Percentiles rank a stretch among this genome's conserved stretches.
Evolutionary conservation across 2,113 vertebrate genomes (phyloP).

Genomic region (Monopterus albus): DNA sequence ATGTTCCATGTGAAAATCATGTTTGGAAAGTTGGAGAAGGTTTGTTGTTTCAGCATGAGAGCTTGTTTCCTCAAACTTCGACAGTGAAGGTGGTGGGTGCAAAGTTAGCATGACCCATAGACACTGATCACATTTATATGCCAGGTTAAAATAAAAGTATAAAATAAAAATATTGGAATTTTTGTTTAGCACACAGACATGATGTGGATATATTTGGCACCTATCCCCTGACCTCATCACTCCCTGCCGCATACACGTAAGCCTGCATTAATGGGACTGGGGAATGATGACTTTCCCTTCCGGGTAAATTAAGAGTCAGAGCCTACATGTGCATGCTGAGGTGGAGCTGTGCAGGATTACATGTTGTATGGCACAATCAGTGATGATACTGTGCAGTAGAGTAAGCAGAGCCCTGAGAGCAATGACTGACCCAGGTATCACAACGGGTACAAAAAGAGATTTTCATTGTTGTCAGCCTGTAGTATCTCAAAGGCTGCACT

Average conservation of each 20-base stretch:
- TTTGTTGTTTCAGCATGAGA: background rate
- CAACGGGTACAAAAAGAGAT: background rate
- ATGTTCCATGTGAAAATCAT: background rate
- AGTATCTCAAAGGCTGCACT: too few species aligned
- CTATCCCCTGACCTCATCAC: background rate
- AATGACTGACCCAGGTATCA: too few species aligned
- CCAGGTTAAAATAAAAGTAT: background rate
- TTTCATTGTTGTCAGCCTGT: too few species aligned
- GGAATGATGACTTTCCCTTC: background rate
- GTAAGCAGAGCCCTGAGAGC: too few species aligned
- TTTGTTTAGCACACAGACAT: background rate
- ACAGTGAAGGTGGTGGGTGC: background rate
- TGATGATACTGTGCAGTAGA: background rate
- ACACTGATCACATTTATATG: background rate
- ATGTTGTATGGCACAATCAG: background rate
- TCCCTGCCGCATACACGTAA: background rate
- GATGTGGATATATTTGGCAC: too few species aligned
- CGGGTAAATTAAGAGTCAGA: background rate
- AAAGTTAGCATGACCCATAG: too few species aligned
- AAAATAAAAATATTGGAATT: background rate
- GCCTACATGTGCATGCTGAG: background rate
- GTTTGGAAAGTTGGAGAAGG: background rate
- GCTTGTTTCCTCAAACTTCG: background rate
- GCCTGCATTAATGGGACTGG: background rate
- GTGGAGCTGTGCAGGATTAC: background rate